Conservation (phyloP, 30 jellyfish, hydroid and myxozoan genomes). For the Pseudorhiza aurosa region DNA sequence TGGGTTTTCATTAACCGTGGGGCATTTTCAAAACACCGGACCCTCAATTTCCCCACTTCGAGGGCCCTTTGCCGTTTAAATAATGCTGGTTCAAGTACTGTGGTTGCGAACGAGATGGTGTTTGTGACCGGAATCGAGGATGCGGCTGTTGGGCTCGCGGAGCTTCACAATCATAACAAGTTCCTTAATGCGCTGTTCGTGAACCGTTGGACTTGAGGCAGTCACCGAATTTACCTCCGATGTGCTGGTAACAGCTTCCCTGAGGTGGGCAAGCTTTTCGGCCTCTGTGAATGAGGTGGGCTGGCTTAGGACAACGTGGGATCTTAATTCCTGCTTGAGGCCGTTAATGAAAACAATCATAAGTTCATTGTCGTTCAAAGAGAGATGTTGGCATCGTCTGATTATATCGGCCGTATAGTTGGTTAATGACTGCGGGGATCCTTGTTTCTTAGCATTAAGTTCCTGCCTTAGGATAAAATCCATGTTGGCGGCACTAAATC, state of each 20-base stretch:
- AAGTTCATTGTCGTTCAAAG: constrained; percentile 22
- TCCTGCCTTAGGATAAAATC: constrained; percentile 39
- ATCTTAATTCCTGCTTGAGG: background rate
- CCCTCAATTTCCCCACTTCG: no score
- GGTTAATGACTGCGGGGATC: constrained; percentile 6
- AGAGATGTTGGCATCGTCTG: constrained; percentile 23
- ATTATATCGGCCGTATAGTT: constrained; percentile 9
- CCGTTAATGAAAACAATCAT: constrained; percentile 45
- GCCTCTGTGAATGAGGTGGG: constrained; percentile 18
- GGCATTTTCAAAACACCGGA: no score
- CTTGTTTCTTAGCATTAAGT: constrained; percentile 32
- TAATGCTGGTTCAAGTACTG: no score
- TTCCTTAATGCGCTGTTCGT: constrained; percentile 13
- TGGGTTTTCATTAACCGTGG: no score
- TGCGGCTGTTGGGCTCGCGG: no score
- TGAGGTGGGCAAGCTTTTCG: constrained; percentile 34
- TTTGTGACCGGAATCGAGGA: no score
- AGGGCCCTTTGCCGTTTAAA: no score
- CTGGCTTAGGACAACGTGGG: constrained; percentile 17
- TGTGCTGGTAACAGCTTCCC: background rate
- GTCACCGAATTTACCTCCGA: constrained; percentile 3
- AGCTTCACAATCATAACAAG: background rate
- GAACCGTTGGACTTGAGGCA: background rate
- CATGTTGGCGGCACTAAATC: constrained; percentile 30
- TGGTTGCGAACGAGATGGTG: no score